A percentile compares a stretch with the other conserved stretches of the same genome.
These are phyloP conservation scores for Argopecten irradians DNA, from an alignment of 1,140 invertebrate species.

Conservation along the genomic window DNA sequence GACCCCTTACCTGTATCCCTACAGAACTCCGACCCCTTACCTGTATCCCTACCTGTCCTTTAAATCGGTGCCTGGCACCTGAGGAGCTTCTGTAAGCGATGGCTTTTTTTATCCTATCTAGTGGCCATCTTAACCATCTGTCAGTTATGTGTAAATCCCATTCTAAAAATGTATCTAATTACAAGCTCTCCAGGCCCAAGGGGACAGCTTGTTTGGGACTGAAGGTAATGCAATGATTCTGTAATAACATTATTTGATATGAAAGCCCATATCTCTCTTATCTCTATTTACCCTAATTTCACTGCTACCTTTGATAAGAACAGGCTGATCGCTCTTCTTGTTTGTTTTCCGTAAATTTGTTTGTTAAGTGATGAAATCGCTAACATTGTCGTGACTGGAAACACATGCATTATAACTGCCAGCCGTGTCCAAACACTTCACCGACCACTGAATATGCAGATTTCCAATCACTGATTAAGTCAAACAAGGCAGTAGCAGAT, in stretches of 20 bases:
- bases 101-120: slow-evolving; percentile 21
- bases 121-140: slow-evolving; percentile 20
- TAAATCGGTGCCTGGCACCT: neutral
- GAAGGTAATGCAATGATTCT: neutral
- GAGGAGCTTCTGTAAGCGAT: slow-evolving; percentile 13
- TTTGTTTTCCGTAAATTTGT: slow-evolving; percentile 18
- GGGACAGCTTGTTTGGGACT: neutral
- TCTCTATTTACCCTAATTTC: slow-evolving; percentile 18
- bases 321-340: neutral
- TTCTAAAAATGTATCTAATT: slow-evolving; percentile 23
- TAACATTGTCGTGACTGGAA: neutral
- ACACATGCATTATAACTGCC: slow-evolving; percentile 20
- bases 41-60: neutral
- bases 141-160: neutral
- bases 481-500: neutral
- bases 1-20: neutral
- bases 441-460: neutral
- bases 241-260: slow-evolving; percentile 19
- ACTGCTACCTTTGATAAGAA: slow-evolving; percentile 7
- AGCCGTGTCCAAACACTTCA: neutral
- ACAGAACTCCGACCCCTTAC: neutral
- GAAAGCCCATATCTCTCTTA: slow-evolving; percentile 21
- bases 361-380: slow-evolving; percentile 18
- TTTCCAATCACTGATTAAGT: neutral
- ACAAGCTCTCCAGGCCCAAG: neutral